These are phyloP conservation scores for Limnephilus rhombicus DNA, from an alignment of 2,888 invertebrate species.

Conservation along the genomic window DNA sequence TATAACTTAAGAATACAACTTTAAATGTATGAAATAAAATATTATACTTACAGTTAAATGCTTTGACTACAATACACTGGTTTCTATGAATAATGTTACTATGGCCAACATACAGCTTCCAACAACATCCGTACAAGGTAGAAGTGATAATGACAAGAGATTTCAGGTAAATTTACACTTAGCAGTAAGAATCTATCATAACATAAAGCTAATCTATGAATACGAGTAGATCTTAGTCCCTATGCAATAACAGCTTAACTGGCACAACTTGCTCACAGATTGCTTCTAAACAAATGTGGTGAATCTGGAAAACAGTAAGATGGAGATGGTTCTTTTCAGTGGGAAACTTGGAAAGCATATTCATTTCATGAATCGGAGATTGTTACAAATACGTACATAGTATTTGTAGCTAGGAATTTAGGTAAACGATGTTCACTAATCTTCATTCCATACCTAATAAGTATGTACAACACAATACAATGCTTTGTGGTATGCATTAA, in stretches of 20 bases:
- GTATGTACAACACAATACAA: conserved; percentile 9
- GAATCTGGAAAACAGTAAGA: not conserved
- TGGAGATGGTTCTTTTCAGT: not conserved
- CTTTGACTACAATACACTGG: conserved; percentile 64
- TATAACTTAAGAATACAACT: conserved; percentile 59
- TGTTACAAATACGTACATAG: not conserved
- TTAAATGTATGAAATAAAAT: conserved; percentile 55
- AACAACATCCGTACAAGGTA: conserved; percentile 46
- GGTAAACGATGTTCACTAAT: conserved; percentile 9
- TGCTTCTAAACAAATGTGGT: not conserved
- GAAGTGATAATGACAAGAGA: conserved; percentile 58
- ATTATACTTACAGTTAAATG: conserved; percentile 62
- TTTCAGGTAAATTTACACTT: conserved; percentile 55
- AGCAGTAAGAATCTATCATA: conserved; percentile 53
- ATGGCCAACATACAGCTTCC: conserved; percentile 58
- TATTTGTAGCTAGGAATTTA: conserved; percentile 26
- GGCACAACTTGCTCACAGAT: conserved; percentile 47
- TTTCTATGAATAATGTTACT: conserved; percentile 56
- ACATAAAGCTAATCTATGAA: conserved; percentile 45
- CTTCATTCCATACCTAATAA: conserved; percentile 19
- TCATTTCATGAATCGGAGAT: not conserved
- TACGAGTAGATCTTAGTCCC: conserved; percentile 41
- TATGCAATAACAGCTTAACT: conserved; percentile 54
- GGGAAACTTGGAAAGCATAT: not conserved
- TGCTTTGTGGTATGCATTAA: conserved; percentile 2